Base-by-base conservation (phyloP, 2,113 vertebrate genomes). In the Odocoileus hemionus region DNA sequence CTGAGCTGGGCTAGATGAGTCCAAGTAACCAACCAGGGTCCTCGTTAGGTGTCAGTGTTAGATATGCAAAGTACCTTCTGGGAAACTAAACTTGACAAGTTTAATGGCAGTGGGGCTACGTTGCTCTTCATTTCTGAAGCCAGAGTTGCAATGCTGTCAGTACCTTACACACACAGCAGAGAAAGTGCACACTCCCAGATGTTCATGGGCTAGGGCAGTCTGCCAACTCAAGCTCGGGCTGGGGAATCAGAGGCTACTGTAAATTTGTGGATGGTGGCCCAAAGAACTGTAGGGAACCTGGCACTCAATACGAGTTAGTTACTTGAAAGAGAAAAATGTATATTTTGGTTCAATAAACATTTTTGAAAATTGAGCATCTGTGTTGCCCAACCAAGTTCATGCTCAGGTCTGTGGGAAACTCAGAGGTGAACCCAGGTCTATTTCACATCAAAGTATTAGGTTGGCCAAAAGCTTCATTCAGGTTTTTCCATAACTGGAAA, bases 1-100 rank as follows among this genome's bases (percentile, higher is more conserved):
- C 60, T 15, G 16, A 45, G 16, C 2, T 95, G 93, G 74, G 21
- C 28, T 39, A 1, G 28, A 23, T 3, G 28, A 21, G 33, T 39
- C 57, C n/a, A 78, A 39, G 23, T 12, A 83, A 58, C 74, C 21
- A 43, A 4, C 6, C 6, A 4, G 36, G 70, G 39, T 33, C 64
- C 83, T 67, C 16, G 28, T 30, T 33, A 26, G 61, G 64, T 7
- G 30, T 60, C 36, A 16, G 50, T 14, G 17, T 79, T 28, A 30
- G 64, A 60, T 26, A 3, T 12, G 0, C 13, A 17, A 36, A 19
- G 74, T 16, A 26, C 3, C 12, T 36, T n/a, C 1, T 1, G 21
- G 6, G 39, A 52, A 28, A 28, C 23, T 5, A 78, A 47, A 47
- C 39, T 43, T 52, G 45, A 50, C 19, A 36, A 50, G 33, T 33